Base-by-base conservation (phyloP, 2,113 vertebrate species). In the Silurus asotus region DNA sequence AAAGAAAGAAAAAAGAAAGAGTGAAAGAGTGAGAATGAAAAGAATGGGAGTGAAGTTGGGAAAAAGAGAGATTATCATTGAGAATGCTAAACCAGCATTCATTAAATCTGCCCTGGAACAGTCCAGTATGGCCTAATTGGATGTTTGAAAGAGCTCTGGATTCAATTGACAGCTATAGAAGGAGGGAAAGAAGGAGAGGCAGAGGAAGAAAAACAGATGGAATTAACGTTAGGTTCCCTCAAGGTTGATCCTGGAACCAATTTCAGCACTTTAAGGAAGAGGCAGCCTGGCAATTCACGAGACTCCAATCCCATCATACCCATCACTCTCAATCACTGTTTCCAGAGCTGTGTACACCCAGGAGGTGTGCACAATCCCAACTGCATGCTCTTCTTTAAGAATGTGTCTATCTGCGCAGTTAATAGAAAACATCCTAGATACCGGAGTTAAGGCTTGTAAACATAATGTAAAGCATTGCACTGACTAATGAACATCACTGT, bases 121-220 rank as follows among this genome's bases (percentile, higher is more conserved):
- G 62, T 87, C 84, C 67, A 49, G 83, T 28, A 45, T 78, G 48
- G 75, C 65, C 86, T 91, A 90, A 89, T 89, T 90, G 88, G 89
- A 65, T 88, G 81, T 86, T 84, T 74, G 69, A 89, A 87, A 89
- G 78, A 78, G 79, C 80, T 82, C 79, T 84, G 83, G 83, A 88
- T 87, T 88, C 86, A 86, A 61, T 88, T 85, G 87, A 49, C 69
- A 80, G 67, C 8, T 61, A 86, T 59, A 61, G 55, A 78, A 76
- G 76, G 48, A 59, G 20, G 81, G 78, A 76, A 5, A 17, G 23
- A 64, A 25, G 64, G 64, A 51, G 76, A 76, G 28, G 53, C 76
- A 62, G 81, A 82, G 28, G 58, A 81, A 65, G 67, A 25, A 80
- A 55, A 88, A 76, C 88, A 87, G 84, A 86, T 81, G 81, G 89